Base-by-base conservation (phyloP, 1,140 invertebrate species). In the Drosophila varians region DNA sequence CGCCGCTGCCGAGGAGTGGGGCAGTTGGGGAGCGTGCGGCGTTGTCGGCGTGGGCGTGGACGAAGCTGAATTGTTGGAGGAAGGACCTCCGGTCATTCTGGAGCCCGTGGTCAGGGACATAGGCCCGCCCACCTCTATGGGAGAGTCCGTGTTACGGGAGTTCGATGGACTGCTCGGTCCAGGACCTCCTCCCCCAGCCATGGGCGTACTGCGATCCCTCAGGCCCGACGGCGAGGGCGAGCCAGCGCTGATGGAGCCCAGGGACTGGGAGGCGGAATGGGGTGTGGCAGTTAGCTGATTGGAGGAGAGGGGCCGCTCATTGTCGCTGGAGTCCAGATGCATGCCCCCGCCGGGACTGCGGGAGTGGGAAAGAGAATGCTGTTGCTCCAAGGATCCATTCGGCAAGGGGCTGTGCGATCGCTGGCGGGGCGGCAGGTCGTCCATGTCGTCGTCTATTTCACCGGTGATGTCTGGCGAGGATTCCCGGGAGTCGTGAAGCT, bases 41-140 rank as follows among this genome's bases (percentile, higher is more conserved):
- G 87, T 76, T 25, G 83, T 64, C 19, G 84, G 73, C 9, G 89
- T 89, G 9, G 87, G 76, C 40, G 84, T 86, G 19, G 80, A 89
- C 8, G 77, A 79, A 36, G 74, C 73, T 42, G 84, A 83, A n/a
- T 82, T 83, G 52, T 82, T 83, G 4, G 77, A 78, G 26, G 83
- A 78, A 42, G 80, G 42, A 28, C 12, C 18, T 12, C 36, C 19
- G 11, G 77, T 57, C 70, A 78, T 78, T 3, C 77, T 47, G 7
- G 80, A 66, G 28, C 75, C 74, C 8, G 77, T 86, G 62, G 90
- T 90, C 65, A 91, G 46, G 11, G 90, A 90, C 61, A 91, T 90
- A 43, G 90, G 90, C 4, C 89, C 90, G n/a, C 90, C 90, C 52
- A 91, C 90, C 72, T 91, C 90, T n/a, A 91, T 91, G 53, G 90